phyloP scores from a whole-genome alignment of 2,888 invertebrate species.

The Cantharis rufa region DNA sequence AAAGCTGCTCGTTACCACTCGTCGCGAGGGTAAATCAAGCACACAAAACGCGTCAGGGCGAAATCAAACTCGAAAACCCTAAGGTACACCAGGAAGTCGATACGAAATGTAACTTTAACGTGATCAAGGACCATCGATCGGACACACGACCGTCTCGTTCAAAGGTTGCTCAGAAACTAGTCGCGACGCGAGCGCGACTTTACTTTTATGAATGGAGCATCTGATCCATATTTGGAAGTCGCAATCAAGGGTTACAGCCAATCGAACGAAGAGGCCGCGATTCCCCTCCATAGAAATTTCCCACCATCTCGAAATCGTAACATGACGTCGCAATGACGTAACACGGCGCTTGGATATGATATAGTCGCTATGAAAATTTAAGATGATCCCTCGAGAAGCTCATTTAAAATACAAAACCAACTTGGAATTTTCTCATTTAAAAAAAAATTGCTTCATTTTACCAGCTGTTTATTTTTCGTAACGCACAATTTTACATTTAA shows the following conservation, averaged over 20 bases:
- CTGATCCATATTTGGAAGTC: constrained; percentile 86
- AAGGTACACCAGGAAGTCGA: constrained; percentile 32
- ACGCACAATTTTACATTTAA: not conserved
- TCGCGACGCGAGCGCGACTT: constrained; percentile 70
- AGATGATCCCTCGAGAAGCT: constrained; percentile 5
- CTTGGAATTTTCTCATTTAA: not conserved
- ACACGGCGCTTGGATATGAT: constrained; percentile 43
- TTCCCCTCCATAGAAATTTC: constrained; percentile 43
- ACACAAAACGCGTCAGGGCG: constrained; percentile 27
- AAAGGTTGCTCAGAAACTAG: constrained; percentile 63
- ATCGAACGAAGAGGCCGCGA: constrained; percentile 54
- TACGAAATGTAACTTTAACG: constrained; percentile 18
- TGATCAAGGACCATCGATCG: constrained; percentile 32
- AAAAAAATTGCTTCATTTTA: not conserved
- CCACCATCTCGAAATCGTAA: constrained; percentile 39
- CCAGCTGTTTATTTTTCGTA: not conserved
- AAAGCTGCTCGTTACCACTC: constrained; percentile 48
- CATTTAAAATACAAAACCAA: not conserved
- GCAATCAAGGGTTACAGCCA: constrained; percentile 60
- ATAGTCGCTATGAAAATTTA: constrained; percentile 26
- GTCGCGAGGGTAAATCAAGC: constrained; percentile 39
- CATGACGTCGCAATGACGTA: constrained; percentile 54
- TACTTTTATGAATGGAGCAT: constrained; percentile 83
- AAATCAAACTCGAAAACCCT: constrained; percentile 6
- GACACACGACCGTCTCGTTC: constrained; percentile 39